Conservation (phyloP, 2,113 vertebrate genomes). For the Lutjanus erythropterus region DNA sequence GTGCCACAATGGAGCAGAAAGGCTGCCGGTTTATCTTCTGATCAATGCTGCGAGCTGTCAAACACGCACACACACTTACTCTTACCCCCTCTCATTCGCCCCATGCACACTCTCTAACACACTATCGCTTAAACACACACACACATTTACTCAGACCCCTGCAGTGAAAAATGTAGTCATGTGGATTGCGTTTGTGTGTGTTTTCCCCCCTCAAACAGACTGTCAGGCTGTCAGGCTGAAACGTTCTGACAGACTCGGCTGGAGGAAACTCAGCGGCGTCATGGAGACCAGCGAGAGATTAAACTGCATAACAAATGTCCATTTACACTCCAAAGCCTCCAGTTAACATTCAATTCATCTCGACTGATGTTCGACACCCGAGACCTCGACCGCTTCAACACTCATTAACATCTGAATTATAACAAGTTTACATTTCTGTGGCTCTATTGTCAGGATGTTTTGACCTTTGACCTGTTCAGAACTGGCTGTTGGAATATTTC, state of each 20-base stretch:
- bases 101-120: neutral
- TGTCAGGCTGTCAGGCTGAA: conserved; percentile 44
- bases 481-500: neutral
- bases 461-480: neutral
- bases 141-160: conserved; percentile 41
- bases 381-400: neutral
- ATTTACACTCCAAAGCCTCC: conserved; percentile 51
- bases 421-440: neutral
- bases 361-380: neutral
- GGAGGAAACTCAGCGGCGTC: conserved; percentile 44
- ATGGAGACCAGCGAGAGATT: conserved; percentile 36
- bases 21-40: conserved; percentile 92
- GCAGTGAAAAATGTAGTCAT: conserved; percentile 30
- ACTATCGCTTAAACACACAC: conserved; percentile 22
- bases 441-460: neutral
- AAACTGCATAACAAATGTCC: conserved; percentile 61
- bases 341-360: conserved; percentile 22
- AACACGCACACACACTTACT: conserved; percentile 26
- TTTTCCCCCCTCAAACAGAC: conserved; percentile 30
- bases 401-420: conserved; percentile 23
- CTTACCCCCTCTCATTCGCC: conserved; percentile 6
- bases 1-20: conserved; percentile 92
- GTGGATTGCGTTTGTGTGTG: conserved; percentile 17
- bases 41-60: conserved; percentile 92
- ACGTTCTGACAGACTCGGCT: conserved; percentile 53